Base-by-base conservation (phyloP, 2,797 vertebrate species). In the Diplodus puntazzo region DNA sequence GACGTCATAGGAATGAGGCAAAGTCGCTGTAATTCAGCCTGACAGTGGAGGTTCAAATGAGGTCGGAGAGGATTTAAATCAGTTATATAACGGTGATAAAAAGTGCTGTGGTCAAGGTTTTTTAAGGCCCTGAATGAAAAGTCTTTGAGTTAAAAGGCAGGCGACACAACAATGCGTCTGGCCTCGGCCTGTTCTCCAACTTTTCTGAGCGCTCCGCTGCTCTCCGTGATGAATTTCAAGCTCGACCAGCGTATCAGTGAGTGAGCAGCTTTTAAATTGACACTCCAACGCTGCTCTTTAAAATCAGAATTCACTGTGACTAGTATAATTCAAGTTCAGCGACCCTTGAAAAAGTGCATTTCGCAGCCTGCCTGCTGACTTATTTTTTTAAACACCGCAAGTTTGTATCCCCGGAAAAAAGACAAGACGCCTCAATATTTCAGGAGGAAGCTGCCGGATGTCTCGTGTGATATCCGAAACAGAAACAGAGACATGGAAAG, bases 1-100 rank as follows among this genome's bases (percentile, higher is more conserved):
- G 58, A 67, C 21, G 50, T 87, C 81, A 83, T 8, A 65, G 49
- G 66, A 85, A 77, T 76, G 21, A 85, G 50, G 57, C 69, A 69
- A 34, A 69, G 67, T 63, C 61, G 3, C 16, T 14, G 67, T 71
- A 52, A 81, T 62, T 52, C 61, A 39, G 34, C 17, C 16, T 23
- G 49, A 71, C 74, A 60, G 59, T 42, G 4, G 10, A 62, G 58
- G 71, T 73, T 88, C 58, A 77, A 21, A 66, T 52, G n/a, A 80
- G 59, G 64, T 71, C 11, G 1, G 17, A 46, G n/a, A 18, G 30
- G 39, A 68, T 75, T 14, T 34, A 81, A 73, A 79, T 52, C 2
- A 16, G 21, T 80, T 34, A 5, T 65, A 34, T 76, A 50, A 54
- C 25, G n/a, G 23, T 48, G 43, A 49, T 57, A 23, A 39, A 50